Conservation (phyloP, 2,113 vertebrate genomes). For the Corydoras sp. region DNA sequence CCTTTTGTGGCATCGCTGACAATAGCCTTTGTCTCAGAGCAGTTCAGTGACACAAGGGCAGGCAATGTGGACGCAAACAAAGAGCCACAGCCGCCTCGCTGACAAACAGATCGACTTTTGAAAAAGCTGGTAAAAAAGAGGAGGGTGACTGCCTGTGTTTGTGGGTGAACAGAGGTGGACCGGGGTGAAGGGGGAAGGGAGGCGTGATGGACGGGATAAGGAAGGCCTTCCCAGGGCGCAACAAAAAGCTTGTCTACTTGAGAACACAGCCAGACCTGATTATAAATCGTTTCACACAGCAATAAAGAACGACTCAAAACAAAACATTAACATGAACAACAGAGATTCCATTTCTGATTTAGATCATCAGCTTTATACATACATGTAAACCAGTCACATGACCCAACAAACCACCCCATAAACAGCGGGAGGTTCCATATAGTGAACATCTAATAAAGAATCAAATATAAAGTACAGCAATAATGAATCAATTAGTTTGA, state of each 20-base stretch:
- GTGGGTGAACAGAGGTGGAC: conserved; percentile 44
- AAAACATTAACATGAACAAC: no score
- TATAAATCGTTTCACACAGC: not conserved
- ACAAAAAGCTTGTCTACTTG: not conserved
- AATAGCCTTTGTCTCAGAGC: conserved; percentile 64
- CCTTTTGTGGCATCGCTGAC: conserved; percentile 69
- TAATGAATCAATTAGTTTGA: no score
- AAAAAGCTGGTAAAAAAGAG: conserved; percentile 18
- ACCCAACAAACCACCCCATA: no score
- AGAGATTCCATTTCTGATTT: no score
- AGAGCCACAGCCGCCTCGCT: conserved; percentile 58
- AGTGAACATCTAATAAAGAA: no score
- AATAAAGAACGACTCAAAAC: no score
- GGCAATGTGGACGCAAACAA: conserved; percentile 71
- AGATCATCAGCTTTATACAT: no score
- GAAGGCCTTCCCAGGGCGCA: not conserved
- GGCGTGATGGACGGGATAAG: not conserved
- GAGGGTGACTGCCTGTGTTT: conserved; percentile 39
- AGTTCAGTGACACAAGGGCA: conserved; percentile 63
- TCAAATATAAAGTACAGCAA: no score
- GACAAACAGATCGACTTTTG: conserved; percentile 39
- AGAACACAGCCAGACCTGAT: not conserved
- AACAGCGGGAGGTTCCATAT: no score
- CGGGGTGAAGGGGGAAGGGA: conserved; percentile 33
- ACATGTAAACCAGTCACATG: no score